A percentile compares a stretch with the other conserved stretches of the same genome.
Conservation (phyloP, 2,797 vertebrate species). For the Peromyscus melanophrys region DNA sequence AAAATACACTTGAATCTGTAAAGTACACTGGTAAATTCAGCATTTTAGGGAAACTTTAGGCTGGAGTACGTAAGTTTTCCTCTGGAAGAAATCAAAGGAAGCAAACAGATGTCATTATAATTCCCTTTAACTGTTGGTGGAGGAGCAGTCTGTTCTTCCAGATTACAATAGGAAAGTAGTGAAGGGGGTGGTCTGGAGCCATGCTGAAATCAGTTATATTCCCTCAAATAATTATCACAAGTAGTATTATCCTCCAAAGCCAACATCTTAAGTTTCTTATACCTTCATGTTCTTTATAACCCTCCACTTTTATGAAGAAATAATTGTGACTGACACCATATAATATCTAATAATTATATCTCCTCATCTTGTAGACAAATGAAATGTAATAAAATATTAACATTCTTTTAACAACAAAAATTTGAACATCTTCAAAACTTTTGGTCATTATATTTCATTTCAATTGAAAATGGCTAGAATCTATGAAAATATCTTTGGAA, state of each 20-base stretch:
- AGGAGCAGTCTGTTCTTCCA: not conserved
- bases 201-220: not conserved
- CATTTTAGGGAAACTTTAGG: slow-evolving; percentile 59
- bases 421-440: not conserved
- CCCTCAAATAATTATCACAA: slow-evolving; percentile 15
- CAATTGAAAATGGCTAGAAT: slow-evolving; percentile 26
- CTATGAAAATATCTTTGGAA: slow-evolving; percentile 16
- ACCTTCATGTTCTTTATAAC: not conserved
- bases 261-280: slow-evolving; percentile 1
- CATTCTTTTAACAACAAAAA: slow-evolving; percentile 28
- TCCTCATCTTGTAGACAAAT: slow-evolving; percentile 45
- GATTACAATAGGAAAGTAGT: not conserved
- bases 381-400: slow-evolving; percentile 46
- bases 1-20: slow-evolving; percentile 32
- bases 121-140: not conserved
- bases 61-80: slow-evolving; percentile 49
- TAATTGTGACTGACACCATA: not conserved
- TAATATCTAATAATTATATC: slow-evolving; percentile 39
- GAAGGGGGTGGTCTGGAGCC: not conserved
- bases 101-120: slow-evolving; percentile 23
- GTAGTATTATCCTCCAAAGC: not conserved
- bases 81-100: slow-evolving; percentile 57
- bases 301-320: slow-evolving; percentile 29
- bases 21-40: slow-evolving; percentile 35
- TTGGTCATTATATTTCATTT: slow-evolving; percentile 35